Evolutionary conservation across 1,140 invertebrate species (phyloP).

Genomic region (Babylonia areolata): DNA sequence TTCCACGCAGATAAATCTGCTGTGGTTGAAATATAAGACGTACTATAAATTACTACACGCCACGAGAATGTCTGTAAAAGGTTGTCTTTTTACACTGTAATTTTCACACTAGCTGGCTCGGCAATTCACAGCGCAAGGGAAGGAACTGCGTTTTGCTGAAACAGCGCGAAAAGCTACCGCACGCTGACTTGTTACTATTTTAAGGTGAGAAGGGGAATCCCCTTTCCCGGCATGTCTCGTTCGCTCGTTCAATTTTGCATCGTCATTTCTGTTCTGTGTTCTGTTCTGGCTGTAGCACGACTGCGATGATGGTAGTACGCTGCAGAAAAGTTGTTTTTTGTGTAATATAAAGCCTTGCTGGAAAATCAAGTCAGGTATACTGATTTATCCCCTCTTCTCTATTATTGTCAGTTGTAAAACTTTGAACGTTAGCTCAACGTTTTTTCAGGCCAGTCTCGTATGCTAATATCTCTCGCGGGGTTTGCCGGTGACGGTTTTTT

Average conservation of each 20-base stretch:
- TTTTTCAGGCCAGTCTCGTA: not conserved
- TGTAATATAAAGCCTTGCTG: too few relatives aligned
- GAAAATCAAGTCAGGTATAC: too few relatives aligned
- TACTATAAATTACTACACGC: too few relatives aligned
- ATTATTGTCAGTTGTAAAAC: not conserved
- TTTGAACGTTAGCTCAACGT: not conserved
- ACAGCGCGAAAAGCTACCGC: not conserved
- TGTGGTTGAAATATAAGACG: too few relatives aligned
- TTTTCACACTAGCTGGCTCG: not conserved
- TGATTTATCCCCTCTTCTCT: too few relatives aligned
- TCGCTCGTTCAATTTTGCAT: not conserved
- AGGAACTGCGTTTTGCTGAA: slow-evolving; percentile 4
- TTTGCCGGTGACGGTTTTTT: not conserved
- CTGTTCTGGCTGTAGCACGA: too few relatives aligned
- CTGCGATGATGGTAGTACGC: too few relatives aligned
- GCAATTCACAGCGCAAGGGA: not conserved
- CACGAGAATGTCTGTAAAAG: not conserved
- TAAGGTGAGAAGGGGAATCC: not conserved
- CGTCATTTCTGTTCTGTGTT: too few relatives aligned
- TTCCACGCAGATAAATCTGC: too few relatives aligned
- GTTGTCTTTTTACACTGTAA: not conserved
- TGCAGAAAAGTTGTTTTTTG: too few relatives aligned
- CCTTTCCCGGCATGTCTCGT: not conserved
- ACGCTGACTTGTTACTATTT: not conserved
- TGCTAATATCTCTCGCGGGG: not conserved